Base-by-base conservation (phyloP, 2,888 invertebrate species). In the Spilarctia lutea region DNA sequence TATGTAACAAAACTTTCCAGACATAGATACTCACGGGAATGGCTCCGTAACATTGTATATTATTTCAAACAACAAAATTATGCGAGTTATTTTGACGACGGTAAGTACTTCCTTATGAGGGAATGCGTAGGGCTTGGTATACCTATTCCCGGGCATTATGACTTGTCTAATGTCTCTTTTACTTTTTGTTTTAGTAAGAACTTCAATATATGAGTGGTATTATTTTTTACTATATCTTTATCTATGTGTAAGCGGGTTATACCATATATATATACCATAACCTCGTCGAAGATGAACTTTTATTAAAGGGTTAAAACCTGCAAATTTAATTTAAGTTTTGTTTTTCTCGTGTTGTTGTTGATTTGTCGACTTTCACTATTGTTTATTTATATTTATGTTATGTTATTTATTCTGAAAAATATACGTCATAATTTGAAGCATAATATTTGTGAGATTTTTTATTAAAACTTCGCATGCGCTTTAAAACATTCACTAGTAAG, bases 61-160 rank as follows among this genome's bases (percentile, higher is more conserved):
- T 30, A 63, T 63, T 63, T 63, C 30, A 30, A 30, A 63, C 63
- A 63, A 27, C 67, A 42, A 66, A 39, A 66, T 66, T 33, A 39
- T 66, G 24, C 52, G 69, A 65, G 24, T 30, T 75, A 65, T 68
- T 69, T 56, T 65, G 63, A 63, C 60, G 60, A 60, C 52, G 65
- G 65, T 68, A 68, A 76, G 68, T 63, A 71, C 35, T 35, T 52
- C 65, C 73, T 72, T 76, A 76, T 79, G 76, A 65, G 63, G 52
- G 39, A 65, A 48, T 67, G 70, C 65, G 45, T 33, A 52, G 27
- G 67, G 66, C 70, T 65, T 63, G 33, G 10, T 52, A 65, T 52
- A 48, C 65, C 35, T 66, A 48, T 60, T 65, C 11, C 39, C 56
- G 27, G 56, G 30, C 27, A 67, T 70, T 75, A 68, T 52, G 70